Conservation (phyloP, 2,113 vertebrate genomes). For the Desmodus rotundus region DNA sequence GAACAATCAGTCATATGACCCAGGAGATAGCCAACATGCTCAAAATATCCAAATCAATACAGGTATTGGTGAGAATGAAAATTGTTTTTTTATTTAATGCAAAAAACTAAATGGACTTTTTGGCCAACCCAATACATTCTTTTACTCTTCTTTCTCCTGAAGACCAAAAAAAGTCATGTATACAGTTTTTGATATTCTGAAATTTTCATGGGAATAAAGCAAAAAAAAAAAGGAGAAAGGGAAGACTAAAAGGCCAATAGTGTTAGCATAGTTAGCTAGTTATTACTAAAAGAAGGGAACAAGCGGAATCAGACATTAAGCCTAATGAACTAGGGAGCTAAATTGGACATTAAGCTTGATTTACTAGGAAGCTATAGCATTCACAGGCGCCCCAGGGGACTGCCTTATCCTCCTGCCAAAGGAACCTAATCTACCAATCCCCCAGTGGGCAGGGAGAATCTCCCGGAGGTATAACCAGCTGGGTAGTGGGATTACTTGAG, state of each 20-base stretch:
- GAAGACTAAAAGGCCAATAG: neutral
- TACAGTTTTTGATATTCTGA: neutral
- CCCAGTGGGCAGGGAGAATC: neutral
- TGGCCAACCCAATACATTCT: neutral
- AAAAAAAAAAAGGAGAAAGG: neutral
- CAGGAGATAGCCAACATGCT: too few species aligned
- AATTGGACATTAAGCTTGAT: neutral
- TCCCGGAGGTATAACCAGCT: neutral
- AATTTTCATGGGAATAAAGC: neutral
- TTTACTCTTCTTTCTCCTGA: neutral
- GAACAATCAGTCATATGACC: too few species aligned
- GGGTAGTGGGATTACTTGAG: neutral
- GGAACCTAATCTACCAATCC: neutral
- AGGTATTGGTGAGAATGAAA: too few species aligned
- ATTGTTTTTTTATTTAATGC: too few species aligned
- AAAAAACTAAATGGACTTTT: too few species aligned
- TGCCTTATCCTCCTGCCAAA: neutral
- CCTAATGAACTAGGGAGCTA: neutral
- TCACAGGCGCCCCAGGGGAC: neutral
- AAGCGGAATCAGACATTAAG: neutral
- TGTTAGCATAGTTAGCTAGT: neutral
- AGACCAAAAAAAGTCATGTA: neutral
- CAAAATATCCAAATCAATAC: too few species aligned
- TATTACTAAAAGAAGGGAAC: neutral
- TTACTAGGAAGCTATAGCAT: neutral